These are phyloP conservation scores for Nipponia nippon DNA, from an alignment of 2,113 vertebrate species.

Conservation along the genomic window DNA sequence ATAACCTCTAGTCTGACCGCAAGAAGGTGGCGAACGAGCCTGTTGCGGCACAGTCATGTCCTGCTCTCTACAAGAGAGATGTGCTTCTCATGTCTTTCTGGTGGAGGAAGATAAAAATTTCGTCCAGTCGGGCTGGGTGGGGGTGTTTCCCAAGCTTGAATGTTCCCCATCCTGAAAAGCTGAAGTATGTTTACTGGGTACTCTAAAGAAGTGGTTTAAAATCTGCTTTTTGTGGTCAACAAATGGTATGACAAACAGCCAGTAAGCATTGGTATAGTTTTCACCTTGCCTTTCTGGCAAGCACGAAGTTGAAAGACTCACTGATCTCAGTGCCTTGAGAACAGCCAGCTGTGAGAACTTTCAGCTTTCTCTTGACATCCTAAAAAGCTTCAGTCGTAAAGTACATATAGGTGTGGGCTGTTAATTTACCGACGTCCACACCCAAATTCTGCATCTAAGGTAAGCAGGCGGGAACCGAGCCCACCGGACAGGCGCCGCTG, in stretches of 20 bases:
- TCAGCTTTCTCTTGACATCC: background rate
- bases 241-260: background rate
- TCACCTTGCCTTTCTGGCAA: background rate
- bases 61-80: background rate
- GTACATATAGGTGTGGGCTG: too few species aligned
- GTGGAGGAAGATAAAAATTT: background rate
- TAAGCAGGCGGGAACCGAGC: background rate
- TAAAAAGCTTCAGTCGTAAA: background rate
- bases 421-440: background rate
- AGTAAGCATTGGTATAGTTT: background rate
- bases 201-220: background rate
- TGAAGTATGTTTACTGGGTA: background rate
- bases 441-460: background rate
- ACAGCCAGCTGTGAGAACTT: background rate
- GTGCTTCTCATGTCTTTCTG: background rate
- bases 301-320: fast-evolving
- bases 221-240: background rate
- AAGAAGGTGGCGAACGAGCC: background rate
- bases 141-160: background rate
- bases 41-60: background rate
- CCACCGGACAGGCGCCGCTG: background rate
- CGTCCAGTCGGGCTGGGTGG: background rate
- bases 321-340: background rate
- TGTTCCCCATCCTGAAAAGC: background rate
- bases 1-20: background rate